A percentile compares a stretch with the other conserved stretches of the same genome.
These are phyloP conservation scores for Salvelinus fontinalis DNA, from an alignment of 2,113 vertebrate species.

Conservation along the genomic window DNA sequence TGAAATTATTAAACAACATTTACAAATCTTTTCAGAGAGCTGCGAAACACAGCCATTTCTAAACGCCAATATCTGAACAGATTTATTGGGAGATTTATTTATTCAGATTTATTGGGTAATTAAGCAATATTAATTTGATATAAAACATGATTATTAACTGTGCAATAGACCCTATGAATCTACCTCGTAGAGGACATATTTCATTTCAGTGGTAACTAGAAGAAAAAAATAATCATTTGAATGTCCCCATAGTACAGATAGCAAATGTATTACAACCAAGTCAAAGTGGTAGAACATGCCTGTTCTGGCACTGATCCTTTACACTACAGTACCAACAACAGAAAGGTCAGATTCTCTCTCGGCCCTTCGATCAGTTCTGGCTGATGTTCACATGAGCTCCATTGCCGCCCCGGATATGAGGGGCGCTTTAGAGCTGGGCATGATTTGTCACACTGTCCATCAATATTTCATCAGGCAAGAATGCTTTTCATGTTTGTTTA, in stretches of 20 bases:
- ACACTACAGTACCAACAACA: conserved; percentile 14
- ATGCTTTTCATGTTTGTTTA: conserved; percentile 34
- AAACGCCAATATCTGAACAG: too few relatives aligned
- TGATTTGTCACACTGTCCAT: conserved; percentile 43
- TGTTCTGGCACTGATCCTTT: conserved; percentile 19
- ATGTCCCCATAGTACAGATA: not conserved
- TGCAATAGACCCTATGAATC: not conserved
- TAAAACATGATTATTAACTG: not conserved
- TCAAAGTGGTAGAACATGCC: conserved; percentile 15
- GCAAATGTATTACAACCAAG: conserved; percentile 3
- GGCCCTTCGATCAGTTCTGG: conserved; percentile 29
- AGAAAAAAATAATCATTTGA: not conserved
- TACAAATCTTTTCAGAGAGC: too few relatives aligned
- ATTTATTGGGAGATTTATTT: too few relatives aligned
- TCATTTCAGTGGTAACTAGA: not conserved
- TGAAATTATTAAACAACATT: too few relatives aligned
- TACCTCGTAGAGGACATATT: not conserved
- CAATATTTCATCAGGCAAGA: conserved; percentile 48
- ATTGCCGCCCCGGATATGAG: conserved; percentile 10
- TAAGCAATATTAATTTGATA: not conserved
- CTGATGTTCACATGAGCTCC: conserved; percentile 29
- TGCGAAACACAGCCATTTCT: too few relatives aligned
- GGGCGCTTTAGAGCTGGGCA: conserved; percentile 9
- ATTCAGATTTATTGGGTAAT: not conserved
- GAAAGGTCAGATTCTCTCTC: conserved; percentile 7